phyloP scores from a whole-genome alignment of 2,888 invertebrate species.

The Lacanobia wlatinum region DNA sequence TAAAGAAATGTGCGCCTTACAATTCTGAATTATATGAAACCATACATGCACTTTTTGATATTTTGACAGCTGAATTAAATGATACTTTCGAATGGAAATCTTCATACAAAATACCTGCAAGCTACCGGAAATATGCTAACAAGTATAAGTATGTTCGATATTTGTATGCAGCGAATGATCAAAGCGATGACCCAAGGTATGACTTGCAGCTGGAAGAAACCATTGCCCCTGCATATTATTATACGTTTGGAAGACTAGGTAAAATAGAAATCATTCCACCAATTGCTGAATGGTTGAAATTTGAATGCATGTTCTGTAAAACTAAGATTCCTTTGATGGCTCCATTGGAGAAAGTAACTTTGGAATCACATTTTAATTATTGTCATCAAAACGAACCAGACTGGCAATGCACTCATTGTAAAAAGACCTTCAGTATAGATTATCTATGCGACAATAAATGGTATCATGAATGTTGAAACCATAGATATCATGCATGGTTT shows the following conservation, averaged over 20 bases:
- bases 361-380: slow-evolving; percentile 73
- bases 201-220: slow-evolving; percentile 80
- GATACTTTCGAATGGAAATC: background rate
- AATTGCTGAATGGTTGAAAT: slow-evolving; percentile 62
- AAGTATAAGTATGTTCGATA: slow-evolving; percentile 76
- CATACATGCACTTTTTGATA: slow-evolving; percentile 39
- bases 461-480: slow-evolving; percentile 71
- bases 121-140: slow-evolving; percentile 65
- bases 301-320: slow-evolving; percentile 75
- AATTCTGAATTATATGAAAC: background rate
- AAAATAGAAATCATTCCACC: background rate
- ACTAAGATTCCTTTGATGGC: slow-evolving; percentile 54
- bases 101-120: slow-evolving; percentile 33
- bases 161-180: slow-evolving; percentile 67
- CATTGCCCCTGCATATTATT: slow-evolving; percentile 65
- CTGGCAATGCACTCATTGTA: slow-evolving; percentile 76
- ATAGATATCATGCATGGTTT: background rate
- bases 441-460: slow-evolving; percentile 68
- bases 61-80: slow-evolving; percentile 64
- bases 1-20: background rate
- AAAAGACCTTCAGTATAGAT: slow-evolving; percentile 60
- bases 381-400: slow-evolving; percentile 72
- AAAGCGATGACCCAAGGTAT: slow-evolving; percentile 51
- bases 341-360: slow-evolving; percentile 7
- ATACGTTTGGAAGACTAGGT: slow-evolving; percentile 57